Percentiles rank a stretch among this genome's conserved stretches.
Conservation (phyloP, 2,113 vertebrate genomes). For the Callospermophilus lateralis region DNA sequence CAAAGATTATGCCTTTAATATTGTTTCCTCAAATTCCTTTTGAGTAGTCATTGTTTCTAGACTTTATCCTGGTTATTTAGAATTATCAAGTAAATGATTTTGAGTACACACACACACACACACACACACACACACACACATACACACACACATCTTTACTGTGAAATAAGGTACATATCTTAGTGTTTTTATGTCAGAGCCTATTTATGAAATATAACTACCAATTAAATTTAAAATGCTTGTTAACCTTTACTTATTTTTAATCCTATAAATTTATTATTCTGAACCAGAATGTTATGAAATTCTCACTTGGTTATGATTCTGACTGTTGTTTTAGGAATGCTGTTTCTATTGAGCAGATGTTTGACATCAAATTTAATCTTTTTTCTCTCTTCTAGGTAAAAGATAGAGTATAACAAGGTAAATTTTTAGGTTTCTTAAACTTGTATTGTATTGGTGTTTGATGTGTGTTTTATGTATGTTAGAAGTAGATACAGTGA, state of each 20-base stretch:
- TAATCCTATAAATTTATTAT: not conserved
- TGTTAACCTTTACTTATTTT: not conserved
- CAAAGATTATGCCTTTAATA: too few species aligned
- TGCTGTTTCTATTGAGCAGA: not conserved
- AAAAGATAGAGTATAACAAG: constrained; percentile 94
- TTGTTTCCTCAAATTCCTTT: too few species aligned
- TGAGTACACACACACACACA: not conserved
- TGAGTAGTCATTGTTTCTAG: not conserved
- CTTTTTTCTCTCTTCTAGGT: constrained; percentile 88
- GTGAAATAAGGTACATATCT: too few species aligned
- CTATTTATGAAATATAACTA: constrained; percentile 66
- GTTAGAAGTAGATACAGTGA: not conserved
- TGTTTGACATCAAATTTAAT: constrained; percentile 51
- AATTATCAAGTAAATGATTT: constrained; percentile 15
- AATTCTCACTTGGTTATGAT: constrained; percentile 51
- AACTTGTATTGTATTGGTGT: not conserved
- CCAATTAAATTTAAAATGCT: constrained; percentile 7
- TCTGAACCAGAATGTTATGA: not conserved
- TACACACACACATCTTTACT: too few species aligned
- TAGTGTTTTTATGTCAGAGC: constrained; percentile 83
- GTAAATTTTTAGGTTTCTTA: constrained; percentile 86
- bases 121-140: too few species aligned
- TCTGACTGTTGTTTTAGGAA: constrained; percentile 27
- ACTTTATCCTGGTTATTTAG: not conserved
- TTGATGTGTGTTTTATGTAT: not conserved